Evolutionary conservation across 2,797 vertebrate species (phyloP).

Genomic region (Chloroceryle amazona): DNA sequence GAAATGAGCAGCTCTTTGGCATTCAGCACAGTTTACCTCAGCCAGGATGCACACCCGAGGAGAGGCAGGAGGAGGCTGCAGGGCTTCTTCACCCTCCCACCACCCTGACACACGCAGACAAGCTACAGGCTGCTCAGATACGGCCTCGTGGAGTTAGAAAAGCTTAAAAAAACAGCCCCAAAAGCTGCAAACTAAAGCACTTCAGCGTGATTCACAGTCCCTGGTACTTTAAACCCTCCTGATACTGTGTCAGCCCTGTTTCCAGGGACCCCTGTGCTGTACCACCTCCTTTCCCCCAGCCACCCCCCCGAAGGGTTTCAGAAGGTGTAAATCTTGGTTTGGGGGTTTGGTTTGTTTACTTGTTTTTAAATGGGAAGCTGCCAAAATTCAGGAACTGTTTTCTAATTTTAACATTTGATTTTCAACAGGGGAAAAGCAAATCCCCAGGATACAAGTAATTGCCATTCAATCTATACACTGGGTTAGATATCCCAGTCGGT

Average conservation of each 20-base stretch:
- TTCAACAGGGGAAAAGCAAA: slow-evolving; percentile 29
- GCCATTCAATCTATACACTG: slow-evolving; percentile 5
- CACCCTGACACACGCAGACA: background rate
- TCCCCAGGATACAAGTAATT: slow-evolving; percentile 22
- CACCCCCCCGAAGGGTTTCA: background rate
- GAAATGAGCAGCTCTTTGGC: background rate
- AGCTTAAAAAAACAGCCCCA: background rate
- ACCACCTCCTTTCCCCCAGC: background rate
- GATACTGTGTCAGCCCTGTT: fast-evolving
- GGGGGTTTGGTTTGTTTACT: background rate
- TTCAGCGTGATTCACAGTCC: background rate
- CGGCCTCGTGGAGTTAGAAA: background rate
- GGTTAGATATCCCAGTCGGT: background rate
- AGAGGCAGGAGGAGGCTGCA: background rate
- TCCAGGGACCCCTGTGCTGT: background rate
- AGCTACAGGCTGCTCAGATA: background rate
- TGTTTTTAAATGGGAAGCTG: background rate
- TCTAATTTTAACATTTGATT: slow-evolving; percentile 28
- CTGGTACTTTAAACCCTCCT: background rate
- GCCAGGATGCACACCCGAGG: fast-evolving
- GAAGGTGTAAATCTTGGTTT: background rate
- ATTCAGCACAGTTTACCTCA: fast-evolving
- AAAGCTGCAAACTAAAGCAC: background rate
- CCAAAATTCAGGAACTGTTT: background rate
- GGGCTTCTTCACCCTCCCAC: background rate